Conservation (phyloP, 2,113 vertebrate genomes). For the Naja naja region DNA sequence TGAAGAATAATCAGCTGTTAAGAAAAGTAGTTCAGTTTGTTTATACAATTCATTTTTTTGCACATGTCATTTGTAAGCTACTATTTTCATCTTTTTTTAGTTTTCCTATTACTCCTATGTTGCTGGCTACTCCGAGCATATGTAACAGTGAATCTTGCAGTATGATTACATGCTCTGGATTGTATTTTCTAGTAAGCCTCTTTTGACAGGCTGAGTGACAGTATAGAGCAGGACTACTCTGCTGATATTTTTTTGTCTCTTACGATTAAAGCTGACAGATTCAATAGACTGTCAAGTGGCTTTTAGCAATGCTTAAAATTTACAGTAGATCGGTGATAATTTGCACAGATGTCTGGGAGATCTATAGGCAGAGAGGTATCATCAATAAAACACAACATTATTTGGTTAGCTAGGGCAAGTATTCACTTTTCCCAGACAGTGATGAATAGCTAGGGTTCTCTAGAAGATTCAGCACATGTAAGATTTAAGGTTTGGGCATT, state of each 20-base stretch:
- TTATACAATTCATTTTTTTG: neutral
- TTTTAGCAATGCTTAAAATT: constrained; percentile 40
- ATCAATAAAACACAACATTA: constrained; percentile 15
- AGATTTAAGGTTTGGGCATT: constrained; percentile 18
- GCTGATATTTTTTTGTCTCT: neutral
- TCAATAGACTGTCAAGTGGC: neutral
- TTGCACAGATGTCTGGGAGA: constrained; percentile 15
- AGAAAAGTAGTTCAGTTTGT: neutral
- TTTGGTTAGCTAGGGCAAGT: constrained; percentile 5
- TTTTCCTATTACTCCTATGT: neutral
- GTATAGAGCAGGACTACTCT: neutral
- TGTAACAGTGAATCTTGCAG: neutral
- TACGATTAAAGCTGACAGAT: neutral
- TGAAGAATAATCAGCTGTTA: neutral
- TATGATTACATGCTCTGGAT: constrained; percentile 3
- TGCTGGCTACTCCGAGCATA: neutral
- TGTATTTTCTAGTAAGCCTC: constrained; percentile 4
- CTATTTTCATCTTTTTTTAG: neutral
- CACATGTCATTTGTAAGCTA: neutral
- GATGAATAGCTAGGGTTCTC: constrained; percentile 19
- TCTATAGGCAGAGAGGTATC: constrained; percentile 7
- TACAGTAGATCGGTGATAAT: neutral
- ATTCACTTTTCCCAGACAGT: neutral
- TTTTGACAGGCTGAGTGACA: constrained; percentile 1
- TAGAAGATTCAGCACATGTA: neutral